phyloP scores from a whole-genome alignment of 2,113 vertebrate genomes.

The Bombycilla garrulus region DNA sequence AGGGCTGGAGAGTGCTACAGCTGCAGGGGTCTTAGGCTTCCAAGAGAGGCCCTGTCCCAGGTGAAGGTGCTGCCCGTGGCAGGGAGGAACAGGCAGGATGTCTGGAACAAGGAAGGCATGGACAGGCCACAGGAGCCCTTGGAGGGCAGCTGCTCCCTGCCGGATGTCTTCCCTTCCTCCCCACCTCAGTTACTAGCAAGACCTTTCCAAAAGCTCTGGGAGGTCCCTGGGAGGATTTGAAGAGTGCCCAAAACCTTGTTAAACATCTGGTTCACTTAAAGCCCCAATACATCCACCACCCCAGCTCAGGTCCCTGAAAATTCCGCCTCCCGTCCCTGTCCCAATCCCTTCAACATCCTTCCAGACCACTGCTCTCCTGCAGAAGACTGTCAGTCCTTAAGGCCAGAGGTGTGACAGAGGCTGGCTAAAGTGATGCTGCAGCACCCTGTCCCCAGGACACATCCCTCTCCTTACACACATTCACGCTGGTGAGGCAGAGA shows the following conservation, averaged over 20 bases:
- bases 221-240: not conserved
- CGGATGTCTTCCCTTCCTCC: not conserved
- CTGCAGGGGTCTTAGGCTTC: not conserved
- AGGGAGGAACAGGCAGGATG: not conserved
- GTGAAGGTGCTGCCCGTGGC: accelerated
- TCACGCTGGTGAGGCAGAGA: slow-evolving; percentile 12
- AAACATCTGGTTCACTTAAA: not conserved
- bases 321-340: not conserved
- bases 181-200: not conserved
- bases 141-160: not conserved
- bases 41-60: not conserved
- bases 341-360: not conserved
- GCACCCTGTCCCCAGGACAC: not conserved
- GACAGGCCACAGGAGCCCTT: not conserved
- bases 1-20: not conserved
- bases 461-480: not conserved
- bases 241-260: not conserved
- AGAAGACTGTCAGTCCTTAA: not conserved
- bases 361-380: not conserved
- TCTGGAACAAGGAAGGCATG: accelerated
- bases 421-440: not conserved
- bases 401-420: not conserved
- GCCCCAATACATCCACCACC: not conserved
- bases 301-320: not conserved
- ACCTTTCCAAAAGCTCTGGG: not conserved